Evolutionary conservation across 1,140 invertebrate species (phyloP).

Genomic region (Nasonia giraulti): DNA sequence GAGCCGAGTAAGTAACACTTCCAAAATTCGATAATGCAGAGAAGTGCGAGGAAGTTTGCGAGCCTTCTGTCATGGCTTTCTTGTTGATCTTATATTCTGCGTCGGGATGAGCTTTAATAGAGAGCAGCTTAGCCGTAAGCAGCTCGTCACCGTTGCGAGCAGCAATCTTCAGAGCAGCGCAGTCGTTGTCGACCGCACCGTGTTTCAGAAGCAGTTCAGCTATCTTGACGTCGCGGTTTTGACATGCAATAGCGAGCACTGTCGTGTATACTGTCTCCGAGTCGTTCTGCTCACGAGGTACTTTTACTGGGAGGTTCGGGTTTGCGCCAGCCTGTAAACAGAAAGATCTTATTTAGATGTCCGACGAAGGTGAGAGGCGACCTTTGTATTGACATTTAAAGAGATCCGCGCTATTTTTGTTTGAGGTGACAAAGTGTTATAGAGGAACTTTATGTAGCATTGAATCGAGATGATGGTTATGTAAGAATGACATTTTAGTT

Average conservation of each 20-base stretch:
- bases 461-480: no score
- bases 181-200: constrained; percentile 92
- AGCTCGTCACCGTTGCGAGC: constrained; percentile 82
- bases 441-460: no score
- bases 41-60: constrained; percentile 76
- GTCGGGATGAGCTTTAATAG: constrained; percentile 88
- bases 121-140: constrained; percentile 83
- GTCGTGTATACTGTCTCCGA: constrained; percentile 64
- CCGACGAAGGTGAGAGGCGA: neutral
- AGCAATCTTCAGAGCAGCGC: constrained; percentile 85
- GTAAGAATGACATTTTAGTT: no score
- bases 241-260: constrained; percentile 72
- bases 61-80: constrained; percentile 84
- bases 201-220: constrained; percentile 86
- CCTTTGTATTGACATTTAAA: neutral
- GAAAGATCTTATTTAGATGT: neutral
- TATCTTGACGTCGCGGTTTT: constrained; percentile 75
- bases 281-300: constrained; percentile 72
- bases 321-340: constrained; percentile 79
- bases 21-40: constrained; percentile 76
- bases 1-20: constrained; percentile 84
- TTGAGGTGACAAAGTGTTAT: no score
- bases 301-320: constrained; percentile 79
- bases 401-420: no score
- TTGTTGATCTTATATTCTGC: constrained; percentile 92